Conservation (phyloP, 1,140 invertebrate genomes). For the Aphaenogaster floridana region DNA sequence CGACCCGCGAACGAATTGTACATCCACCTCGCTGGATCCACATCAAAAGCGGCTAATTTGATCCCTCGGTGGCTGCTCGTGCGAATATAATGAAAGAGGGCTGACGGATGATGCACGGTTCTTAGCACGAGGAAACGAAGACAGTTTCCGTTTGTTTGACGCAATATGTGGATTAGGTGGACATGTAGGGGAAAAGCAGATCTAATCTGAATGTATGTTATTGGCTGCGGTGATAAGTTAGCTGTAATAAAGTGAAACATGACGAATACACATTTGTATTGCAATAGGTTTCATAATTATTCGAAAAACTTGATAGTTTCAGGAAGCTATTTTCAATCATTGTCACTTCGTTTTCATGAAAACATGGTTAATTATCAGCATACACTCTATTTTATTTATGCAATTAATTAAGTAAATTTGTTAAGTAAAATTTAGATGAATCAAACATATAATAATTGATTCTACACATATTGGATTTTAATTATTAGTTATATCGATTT, state of each 20-base stretch:
- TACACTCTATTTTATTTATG: not conserved
- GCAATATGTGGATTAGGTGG: conserved; percentile 48
- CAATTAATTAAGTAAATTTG: not conserved
- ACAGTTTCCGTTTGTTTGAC: conserved; percentile 50
- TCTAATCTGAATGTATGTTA: conserved; percentile 15
- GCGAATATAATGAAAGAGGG: conserved; percentile 60
- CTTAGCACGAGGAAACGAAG: conserved; percentile 50
- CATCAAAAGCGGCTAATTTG: conserved; percentile 67
- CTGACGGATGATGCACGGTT: conserved; percentile 34
- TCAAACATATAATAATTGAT: not conserved
- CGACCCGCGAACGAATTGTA: conserved; percentile 53
- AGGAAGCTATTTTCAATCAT: not conserved
- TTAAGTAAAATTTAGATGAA: not conserved
- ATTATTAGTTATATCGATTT: not conserved
- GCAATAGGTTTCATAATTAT: not conserved
- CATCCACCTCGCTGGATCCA: conserved; percentile 45
- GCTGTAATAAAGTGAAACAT: not conserved
- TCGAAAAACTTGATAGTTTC: not conserved
- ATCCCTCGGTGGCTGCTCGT: conserved; percentile 51
- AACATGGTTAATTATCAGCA: not conserved
- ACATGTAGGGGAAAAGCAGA: not conserved
- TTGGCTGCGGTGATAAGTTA: not conserved
- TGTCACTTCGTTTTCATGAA: not conserved
- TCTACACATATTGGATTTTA: not conserved
- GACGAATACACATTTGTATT: not conserved